Conservation (phyloP, 2,113 vertebrate genomes). For the Tyto alba region DNA sequence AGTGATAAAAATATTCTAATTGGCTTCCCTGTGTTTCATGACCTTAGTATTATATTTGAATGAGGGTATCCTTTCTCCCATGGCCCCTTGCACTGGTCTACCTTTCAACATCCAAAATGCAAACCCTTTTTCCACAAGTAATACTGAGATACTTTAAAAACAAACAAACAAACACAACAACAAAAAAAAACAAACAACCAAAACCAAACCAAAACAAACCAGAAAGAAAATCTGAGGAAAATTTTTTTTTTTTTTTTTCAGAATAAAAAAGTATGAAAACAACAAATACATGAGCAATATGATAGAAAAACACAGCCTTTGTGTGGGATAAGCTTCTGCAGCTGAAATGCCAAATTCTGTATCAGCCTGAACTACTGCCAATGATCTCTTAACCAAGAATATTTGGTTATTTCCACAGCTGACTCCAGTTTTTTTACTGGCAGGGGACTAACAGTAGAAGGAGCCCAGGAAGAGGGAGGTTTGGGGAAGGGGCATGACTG, state of each 20-base stretch:
- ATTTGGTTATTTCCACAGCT: neutral
- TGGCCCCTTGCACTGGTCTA: neutral
- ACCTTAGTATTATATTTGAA: neutral
- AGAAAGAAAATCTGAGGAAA: neutral
- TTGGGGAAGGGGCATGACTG: neutral
- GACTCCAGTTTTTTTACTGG: neutral
- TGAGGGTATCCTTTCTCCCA: neutral
- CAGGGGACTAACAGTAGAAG: neutral
- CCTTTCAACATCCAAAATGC: neutral
- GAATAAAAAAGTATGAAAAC: neutral
- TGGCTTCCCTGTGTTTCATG: neutral
- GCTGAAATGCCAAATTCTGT: neutral
- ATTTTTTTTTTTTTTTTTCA: neutral
- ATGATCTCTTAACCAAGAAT: neutral
- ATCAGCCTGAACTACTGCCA: neutral
- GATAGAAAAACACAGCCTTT: neutral
- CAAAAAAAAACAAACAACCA: no score
- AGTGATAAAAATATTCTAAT: neutral
- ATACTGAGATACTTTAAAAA: neutral
- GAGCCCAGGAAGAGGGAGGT: neutral
- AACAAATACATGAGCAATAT: neutral
- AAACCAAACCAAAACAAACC: neutral
- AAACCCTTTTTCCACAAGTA: neutral
- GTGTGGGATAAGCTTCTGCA: neutral
- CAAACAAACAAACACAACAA: neutral